Percentiles rank a stretch among this genome's conserved stretches.
Conservation (phyloP, 2,797 vertebrate genomes). For the Sciurus carolinensis region DNA sequence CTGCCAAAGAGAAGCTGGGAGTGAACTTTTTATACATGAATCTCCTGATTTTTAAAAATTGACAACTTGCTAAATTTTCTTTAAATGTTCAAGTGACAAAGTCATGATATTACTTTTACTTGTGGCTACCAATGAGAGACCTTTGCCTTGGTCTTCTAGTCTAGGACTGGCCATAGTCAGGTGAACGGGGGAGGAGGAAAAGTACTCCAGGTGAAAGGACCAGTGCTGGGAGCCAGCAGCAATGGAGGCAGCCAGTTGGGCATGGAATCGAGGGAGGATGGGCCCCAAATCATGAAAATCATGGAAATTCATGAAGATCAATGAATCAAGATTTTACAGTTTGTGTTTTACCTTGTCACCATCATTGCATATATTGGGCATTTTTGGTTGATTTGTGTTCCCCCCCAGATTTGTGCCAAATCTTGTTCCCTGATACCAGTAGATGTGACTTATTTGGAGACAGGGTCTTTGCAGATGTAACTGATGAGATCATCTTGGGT, state of each 20-base stretch:
- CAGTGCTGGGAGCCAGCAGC: not conserved
- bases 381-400: not conserved
- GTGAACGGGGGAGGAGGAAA: no score
- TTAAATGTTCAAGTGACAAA: not conserved
- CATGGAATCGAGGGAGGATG: fast-evolving
- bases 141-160: not conserved
- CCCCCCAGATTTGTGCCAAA: not conserved
- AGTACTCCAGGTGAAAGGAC: not conserved
- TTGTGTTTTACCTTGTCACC: not conserved
- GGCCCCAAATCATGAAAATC: not conserved
- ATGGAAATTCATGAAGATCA: not conserved
- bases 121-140: not conserved
- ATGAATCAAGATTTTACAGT: not conserved
- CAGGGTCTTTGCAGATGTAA: not conserved
- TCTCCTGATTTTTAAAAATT: not conserved
- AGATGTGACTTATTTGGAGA: not conserved
- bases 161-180: no score
- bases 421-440: not conserved
- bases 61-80: not conserved
- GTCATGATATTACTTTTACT: not conserved
- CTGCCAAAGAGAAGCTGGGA: not conserved
- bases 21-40: not conserved
- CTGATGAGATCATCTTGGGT: not conserved
- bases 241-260: fast-evolving
- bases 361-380: no score